phyloP scores from a whole-genome alignment of 2,797 vertebrate genomes.

The Thamnophis elegans region DNA sequence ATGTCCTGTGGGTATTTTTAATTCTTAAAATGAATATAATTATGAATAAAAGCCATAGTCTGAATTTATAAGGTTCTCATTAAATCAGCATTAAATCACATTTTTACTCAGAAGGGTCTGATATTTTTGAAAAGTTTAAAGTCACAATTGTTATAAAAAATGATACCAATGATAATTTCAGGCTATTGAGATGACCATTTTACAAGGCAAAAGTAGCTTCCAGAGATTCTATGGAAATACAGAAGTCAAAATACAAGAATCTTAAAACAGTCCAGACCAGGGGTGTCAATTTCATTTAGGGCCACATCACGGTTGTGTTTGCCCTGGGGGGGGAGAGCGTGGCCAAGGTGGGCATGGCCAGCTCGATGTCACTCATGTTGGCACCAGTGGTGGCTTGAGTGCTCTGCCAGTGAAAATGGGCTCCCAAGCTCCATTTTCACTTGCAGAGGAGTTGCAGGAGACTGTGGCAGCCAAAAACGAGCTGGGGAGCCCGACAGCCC shows the following conservation, averaged over 20 bases:
- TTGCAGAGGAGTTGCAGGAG: too few species aligned
- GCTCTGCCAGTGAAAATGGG: too few species aligned
- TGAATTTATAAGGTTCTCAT: not conserved
- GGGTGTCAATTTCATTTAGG: too few species aligned
- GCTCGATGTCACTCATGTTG: too few species aligned
- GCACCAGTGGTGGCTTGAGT: too few species aligned
- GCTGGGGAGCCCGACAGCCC: too few species aligned
- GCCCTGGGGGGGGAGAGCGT: too few species aligned
- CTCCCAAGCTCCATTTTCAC: too few species aligned
- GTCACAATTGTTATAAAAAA: not conserved
- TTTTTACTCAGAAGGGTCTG: not conserved
- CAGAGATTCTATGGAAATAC: not conserved
- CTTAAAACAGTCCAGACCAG: not conserved
- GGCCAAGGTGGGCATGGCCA: too few species aligned
- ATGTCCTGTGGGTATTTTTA: not conserved
- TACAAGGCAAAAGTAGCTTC: not conserved
- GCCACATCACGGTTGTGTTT: too few species aligned
- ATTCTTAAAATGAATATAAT: not conserved
- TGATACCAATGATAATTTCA: not conserved
- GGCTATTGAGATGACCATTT: not conserved
- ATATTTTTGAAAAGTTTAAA: not conserved
- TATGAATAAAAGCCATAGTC: not conserved
- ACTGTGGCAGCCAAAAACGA: too few species aligned
- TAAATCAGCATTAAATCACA: not conserved
- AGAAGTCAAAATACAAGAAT: not conserved